Evolutionary conservation across 2,797 vertebrate genomes (phyloP).

Genomic region (Poeciliopsis turneri): DNA sequence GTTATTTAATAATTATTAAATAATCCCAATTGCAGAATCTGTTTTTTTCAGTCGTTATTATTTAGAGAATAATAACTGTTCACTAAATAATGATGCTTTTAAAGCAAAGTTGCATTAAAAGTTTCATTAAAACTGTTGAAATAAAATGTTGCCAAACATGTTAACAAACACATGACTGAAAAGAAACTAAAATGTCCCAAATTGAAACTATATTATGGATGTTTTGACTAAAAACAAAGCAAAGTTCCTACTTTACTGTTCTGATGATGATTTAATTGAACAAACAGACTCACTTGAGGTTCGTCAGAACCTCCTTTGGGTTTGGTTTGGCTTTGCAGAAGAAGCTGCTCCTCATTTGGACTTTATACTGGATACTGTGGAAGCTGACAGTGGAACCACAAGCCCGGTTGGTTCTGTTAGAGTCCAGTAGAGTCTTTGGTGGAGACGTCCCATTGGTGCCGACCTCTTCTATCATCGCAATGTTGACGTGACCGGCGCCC

Average conservation of each 20-base stretch:
- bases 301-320: conserved; percentile 71
- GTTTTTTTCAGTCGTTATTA: too few species aligned
- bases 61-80: too few species aligned
- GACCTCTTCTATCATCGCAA: conserved; percentile 69
- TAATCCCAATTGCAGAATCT: too few species aligned
- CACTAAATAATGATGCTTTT: too few species aligned
- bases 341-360: conserved; percentile 62
- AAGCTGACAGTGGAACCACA: conserved; percentile 80
- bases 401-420: conserved; percentile 27
- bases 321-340: conserved; percentile 57
- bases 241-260: neutral
- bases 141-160: too few species aligned
- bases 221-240: neutral
- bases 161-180: neutral
- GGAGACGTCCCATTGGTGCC: conserved; percentile 57
- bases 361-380: conserved; percentile 79
- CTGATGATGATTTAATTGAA: neutral
- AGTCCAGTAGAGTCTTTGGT: conserved; percentile 30
- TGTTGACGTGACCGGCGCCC: conserved; percentile 61
- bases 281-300: conserved; percentile 77
- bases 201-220: neutral
- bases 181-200: neutral
- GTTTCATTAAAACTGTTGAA: too few species aligned
- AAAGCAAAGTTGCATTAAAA: too few species aligned
- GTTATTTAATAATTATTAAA: too few species aligned